Conservation (phyloP, 1,140 invertebrate genomes). For the Scaptomyza graminum region DNA sequence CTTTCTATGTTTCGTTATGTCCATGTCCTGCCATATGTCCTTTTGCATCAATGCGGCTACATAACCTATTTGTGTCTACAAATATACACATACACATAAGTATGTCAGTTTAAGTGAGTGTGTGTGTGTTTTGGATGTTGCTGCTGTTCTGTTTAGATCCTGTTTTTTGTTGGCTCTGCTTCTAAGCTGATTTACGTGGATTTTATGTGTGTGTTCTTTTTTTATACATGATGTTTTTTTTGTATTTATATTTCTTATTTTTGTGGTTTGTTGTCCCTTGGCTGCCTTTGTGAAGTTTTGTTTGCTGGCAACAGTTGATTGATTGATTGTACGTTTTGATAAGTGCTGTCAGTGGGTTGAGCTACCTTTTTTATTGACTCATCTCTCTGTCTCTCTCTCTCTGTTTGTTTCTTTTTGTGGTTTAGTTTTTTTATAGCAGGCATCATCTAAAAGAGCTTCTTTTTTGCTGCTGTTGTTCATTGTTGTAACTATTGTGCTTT, state of each 20-base stretch:
- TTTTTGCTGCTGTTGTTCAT: not conserved
- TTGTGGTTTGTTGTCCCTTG: conserved; percentile 20
- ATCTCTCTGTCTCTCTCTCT: not conserved
- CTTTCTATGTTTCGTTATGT: conserved; percentile 63
- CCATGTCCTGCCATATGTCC: conserved; percentile 68
- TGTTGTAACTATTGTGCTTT: conserved; percentile 10
- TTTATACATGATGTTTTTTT: conserved; percentile 48
- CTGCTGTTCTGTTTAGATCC: not conserved
- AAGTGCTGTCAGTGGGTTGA: conserved; percentile 72
- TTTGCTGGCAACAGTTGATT: conserved; percentile 67
- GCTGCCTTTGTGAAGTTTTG: conserved; percentile 46
- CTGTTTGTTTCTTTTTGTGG: conserved; percentile 7
- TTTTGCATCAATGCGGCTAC: conserved; percentile 56
- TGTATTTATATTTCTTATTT: conserved; percentile 1
- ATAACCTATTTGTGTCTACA: conserved; percentile 9
- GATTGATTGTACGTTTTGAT: conserved; percentile 74
- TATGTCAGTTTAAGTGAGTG: not conserved
- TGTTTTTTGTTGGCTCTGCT: conserved; percentile 19
- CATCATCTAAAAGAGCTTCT: conserved; percentile 1
- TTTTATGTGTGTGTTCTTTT: conserved; percentile 45
- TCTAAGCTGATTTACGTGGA: conserved; percentile 68
- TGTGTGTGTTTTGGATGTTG: conserved; percentile 31
- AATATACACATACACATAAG: not conserved
- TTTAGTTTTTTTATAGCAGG: conserved; percentile 3
- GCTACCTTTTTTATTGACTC: conserved; percentile 44